Evolutionary conservation across 2,113 vertebrate genomes (phyloP).

Genomic region (Dromas ardeola): DNA sequence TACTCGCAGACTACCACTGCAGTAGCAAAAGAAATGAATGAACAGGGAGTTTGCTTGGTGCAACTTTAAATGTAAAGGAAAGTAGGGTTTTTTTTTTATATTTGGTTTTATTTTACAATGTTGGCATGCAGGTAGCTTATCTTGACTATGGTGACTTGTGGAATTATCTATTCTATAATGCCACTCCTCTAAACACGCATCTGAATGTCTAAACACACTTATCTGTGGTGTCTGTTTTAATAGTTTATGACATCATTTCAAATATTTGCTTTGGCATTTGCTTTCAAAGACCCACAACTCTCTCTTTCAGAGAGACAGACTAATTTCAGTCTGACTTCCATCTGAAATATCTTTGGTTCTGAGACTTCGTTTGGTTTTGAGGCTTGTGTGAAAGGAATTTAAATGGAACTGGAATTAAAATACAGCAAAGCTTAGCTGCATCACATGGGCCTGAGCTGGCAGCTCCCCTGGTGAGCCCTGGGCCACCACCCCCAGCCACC

Average conservation of each 20-base stretch:
- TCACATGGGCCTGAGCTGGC: not conserved
- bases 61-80: not conserved
- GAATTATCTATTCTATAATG: not conserved
- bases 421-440: not conserved
- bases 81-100: not conserved
- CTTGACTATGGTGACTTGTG: not conserved
- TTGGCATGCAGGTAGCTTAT: not conserved
- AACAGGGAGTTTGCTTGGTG: not conserved
- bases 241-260: not conserved
- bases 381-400: not conserved
- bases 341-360: not conserved
- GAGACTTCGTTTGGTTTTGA: not conserved
- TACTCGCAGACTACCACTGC: not conserved
- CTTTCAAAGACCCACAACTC: not conserved
- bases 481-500: not conserved
- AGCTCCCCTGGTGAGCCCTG: not conserved
- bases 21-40: not conserved
- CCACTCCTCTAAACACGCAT: not conserved
- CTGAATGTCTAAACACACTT: not conserved
- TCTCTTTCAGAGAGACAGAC: not conserved
- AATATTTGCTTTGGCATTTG: not conserved
- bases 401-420: not conserved
- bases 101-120: rapidly evolving
- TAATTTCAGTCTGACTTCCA: not conserved
- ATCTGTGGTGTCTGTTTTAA: not conserved